Conservation (phyloP, 2,113 vertebrate species). For the Azemiops feae region DNA sequence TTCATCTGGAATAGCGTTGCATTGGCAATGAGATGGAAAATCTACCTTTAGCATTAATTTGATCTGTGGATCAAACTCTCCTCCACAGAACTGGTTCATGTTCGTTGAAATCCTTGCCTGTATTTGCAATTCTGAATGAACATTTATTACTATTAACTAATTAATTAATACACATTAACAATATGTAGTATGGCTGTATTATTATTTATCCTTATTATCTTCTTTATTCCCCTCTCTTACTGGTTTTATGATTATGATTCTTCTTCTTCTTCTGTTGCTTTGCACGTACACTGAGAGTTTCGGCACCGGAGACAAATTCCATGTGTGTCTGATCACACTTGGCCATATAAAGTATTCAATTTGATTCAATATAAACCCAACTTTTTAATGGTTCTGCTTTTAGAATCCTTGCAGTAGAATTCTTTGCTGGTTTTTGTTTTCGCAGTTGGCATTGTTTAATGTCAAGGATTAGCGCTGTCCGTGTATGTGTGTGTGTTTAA, state of each 20-base stretch:
- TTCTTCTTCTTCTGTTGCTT: background rate
- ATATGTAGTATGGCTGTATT: too few relatives aligned
- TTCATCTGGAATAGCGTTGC: background rate
- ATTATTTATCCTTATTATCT: background rate
- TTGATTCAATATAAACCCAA: background rate
- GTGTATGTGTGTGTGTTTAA: background rate
- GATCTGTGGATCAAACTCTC: background rate
- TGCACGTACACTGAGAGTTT: background rate
- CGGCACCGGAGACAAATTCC: background rate
- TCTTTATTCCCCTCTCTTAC: background rate
- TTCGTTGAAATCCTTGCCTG: background rate
- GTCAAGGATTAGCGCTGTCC: constrained; percentile 34
- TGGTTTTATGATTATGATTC: background rate
- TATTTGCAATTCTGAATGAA: background rate
- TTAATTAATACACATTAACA: too few relatives aligned
- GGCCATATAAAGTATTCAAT: background rate
- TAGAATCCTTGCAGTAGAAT: constrained; percentile 28
- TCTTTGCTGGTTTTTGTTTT: background rate
- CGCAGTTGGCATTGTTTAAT: constrained; percentile 44
- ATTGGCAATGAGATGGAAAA: background rate
- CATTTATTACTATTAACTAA: too few relatives aligned
- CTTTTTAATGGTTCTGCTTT: constrained; percentile 25
- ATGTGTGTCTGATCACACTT: background rate
- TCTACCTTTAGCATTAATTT: background rate
- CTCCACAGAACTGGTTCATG: background rate